A percentile compares a stretch with the other conserved stretches of the same genome.
phyloP scores from a whole-genome alignment of 1,140 invertebrate species.

The Radopholus similis region DNA sequence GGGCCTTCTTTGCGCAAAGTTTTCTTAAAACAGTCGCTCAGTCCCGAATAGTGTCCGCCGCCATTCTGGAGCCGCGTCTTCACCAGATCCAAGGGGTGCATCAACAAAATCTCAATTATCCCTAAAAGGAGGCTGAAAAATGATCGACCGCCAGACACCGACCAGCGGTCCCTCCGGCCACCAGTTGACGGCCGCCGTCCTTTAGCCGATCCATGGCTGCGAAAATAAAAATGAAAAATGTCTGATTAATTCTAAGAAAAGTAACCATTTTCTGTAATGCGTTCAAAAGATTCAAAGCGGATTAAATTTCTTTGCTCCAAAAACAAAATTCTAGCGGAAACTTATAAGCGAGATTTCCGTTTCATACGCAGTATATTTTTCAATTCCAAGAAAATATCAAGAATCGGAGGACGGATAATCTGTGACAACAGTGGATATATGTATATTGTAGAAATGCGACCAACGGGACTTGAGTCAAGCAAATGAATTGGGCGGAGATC shows the following conservation, averaged over 20 bases:
- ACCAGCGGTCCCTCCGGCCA: constrained; percentile 81
- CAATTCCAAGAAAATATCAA: no score
- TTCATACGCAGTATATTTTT: no score
- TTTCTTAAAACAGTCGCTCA: constrained; percentile 80
- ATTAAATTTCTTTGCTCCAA: background rate
- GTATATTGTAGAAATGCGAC: background rate
- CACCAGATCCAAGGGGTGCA: constrained; percentile 87
- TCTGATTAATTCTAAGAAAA: background rate
- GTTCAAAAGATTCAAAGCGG: background rate
- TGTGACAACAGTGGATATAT: no score
- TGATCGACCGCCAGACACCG: constrained; percentile 26
- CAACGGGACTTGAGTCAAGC: background rate
- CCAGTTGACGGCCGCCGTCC: constrained; percentile 74
- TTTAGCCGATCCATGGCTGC: constrained; percentile 48
- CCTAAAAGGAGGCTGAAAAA: constrained; percentile 54
- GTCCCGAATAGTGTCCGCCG: constrained; percentile 71
- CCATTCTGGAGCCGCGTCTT: constrained; percentile 83
- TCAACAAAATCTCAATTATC: constrained; percentile 87
- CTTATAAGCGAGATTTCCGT: no score
- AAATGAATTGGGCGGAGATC: background rate
- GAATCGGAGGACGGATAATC: no score
- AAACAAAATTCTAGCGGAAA: background rate
- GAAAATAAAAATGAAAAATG: background rate
- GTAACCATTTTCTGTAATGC: background rate
- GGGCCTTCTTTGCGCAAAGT: constrained; percentile 77